Percentiles rank a stretch among this genome's conserved stretches.
These are phyloP conservation scores for Chaetodon auriga DNA, from an alignment of 2,113 vertebrate genomes.

Conservation along the genomic window DNA sequence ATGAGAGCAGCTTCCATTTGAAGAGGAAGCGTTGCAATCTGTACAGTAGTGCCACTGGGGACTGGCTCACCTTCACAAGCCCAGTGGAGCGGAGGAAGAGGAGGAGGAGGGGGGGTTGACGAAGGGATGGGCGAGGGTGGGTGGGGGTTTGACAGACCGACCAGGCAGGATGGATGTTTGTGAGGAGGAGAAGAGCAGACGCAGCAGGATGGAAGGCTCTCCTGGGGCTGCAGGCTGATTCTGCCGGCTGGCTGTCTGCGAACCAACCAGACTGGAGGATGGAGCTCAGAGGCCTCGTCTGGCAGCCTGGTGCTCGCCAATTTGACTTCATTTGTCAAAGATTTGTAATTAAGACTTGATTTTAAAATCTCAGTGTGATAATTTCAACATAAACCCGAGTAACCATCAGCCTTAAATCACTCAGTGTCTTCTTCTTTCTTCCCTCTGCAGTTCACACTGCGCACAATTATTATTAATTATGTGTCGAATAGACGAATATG, in stretches of 20 bases:
- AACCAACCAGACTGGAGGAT: conserved; percentile 57
- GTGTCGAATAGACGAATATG: conserved; percentile 6
- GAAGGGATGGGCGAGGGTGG: neutral
- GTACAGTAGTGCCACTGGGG: conserved; percentile 73
- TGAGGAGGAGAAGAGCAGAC: conserved; percentile 74
- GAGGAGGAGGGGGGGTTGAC: neutral
- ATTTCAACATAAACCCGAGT: conserved; percentile 35
- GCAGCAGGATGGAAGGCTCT: conserved; percentile 76
- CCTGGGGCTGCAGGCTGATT: conserved; percentile 68
- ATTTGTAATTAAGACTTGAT: conserved; percentile 54
- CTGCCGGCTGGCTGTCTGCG: conserved; percentile 64
- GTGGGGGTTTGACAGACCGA: conserved; percentile 66
- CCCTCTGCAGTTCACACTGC: neutral
- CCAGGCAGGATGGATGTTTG: conserved; percentile 73
- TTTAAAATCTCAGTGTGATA: conserved; percentile 48
- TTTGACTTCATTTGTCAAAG: conserved; percentile 55
- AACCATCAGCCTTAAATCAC: conserved; percentile 20
- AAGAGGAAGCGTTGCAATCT: conserved; percentile 76
- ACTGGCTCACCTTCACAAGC: conserved; percentile 80
- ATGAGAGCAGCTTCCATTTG: conserved; percentile 63
- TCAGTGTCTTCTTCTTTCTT: neutral
- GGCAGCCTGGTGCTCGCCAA: conserved; percentile 45
- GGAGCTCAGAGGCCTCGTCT: conserved; percentile 44
- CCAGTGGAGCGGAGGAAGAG: conserved; percentile 74
- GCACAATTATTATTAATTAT: conserved; percentile 4